Evolutionary conservation across 1,140 invertebrate species (phyloP), one percentile per base, ranked within the genome.

Genomic region (Lucilia cuprina): DNA sequence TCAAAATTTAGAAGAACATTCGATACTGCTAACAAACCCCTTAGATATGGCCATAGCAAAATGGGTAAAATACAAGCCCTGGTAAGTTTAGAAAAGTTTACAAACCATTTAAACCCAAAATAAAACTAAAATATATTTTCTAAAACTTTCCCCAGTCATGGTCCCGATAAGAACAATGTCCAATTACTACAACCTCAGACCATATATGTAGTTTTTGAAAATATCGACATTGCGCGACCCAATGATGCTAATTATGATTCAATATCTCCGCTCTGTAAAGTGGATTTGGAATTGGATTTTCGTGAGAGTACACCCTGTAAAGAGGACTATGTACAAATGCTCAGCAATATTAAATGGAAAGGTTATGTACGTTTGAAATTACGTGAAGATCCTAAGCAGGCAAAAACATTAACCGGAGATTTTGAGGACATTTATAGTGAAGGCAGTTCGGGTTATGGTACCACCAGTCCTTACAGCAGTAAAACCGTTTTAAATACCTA

Each of bases 121-220:
- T 30, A 2, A 41, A 41, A 41, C 41, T 41, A n/a, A 55, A 21
- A 41, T 7, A 0, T 70, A 1, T 83, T 19, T 83, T 19, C 65
- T 60, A 70, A 14, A 30, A 30, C 25, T 30, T 75, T 21, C 74
- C 50, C 85, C 12, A 84, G 86, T 17, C 89, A 92, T 84, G 92
- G 92, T 47, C 86, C 86, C 14, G 87, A 88, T 7, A 92, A 92
- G 84, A 49, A 86, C 4, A 19, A 85, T 12, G 83, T 92, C 1
- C 93, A 95, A 89, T 92, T 94, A 0, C 87, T 96, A 12, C 92
- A 93, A n/a, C 92, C 94, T 0, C 92, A 94, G 12, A 92, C 95
- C 25, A 93, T 96, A 14, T 95, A 93, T 83, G 92, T 96, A 30
- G 92, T 95, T 3, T 94, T 96, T 86, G 95, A 96, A 84, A 96